phyloP scores from a whole-genome alignment of 1,140 invertebrate genomes.

The Rhopalosiphum maidis region DNA sequence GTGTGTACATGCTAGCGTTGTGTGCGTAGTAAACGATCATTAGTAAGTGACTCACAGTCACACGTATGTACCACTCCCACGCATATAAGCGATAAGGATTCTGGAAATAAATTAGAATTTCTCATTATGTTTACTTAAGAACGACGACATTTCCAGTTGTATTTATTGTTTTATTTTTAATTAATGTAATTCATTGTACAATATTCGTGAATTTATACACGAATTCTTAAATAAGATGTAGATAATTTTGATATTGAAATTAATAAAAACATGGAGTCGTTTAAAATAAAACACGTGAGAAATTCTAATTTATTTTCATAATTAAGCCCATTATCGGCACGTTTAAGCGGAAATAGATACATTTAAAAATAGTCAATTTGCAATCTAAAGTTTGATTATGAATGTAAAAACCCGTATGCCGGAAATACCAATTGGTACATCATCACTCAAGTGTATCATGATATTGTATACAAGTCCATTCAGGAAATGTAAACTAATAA shows the following conservation, averaged over 20 bases:
- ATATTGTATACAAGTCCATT: background rate
- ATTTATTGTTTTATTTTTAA: conserved; percentile 1
- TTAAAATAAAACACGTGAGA: background rate
- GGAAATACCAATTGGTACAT: background rate
- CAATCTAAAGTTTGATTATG: background rate
- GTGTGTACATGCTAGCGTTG: background rate
- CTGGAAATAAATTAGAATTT: background rate
- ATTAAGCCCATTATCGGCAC: background rate
- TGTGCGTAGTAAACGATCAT: background rate
- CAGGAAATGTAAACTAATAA: background rate
- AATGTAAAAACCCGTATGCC: background rate
- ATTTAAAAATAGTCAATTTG: background rate
- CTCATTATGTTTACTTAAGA: background rate
- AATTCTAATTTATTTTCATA: background rate
- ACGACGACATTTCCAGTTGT: background rate
- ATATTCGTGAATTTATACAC: background rate
- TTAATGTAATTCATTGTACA: background rate
- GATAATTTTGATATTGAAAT: background rate
- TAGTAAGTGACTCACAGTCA: background rate
- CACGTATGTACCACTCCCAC: background rate
- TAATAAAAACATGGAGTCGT: background rate
- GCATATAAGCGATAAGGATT: background rate
- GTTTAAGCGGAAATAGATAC: background rate
- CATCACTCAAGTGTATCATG: background rate
- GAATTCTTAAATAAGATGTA: background rate